Evolutionary conservation across 2,113 vertebrate genomes (phyloP).

Genomic region (Cyprichromis sp.): DNA sequence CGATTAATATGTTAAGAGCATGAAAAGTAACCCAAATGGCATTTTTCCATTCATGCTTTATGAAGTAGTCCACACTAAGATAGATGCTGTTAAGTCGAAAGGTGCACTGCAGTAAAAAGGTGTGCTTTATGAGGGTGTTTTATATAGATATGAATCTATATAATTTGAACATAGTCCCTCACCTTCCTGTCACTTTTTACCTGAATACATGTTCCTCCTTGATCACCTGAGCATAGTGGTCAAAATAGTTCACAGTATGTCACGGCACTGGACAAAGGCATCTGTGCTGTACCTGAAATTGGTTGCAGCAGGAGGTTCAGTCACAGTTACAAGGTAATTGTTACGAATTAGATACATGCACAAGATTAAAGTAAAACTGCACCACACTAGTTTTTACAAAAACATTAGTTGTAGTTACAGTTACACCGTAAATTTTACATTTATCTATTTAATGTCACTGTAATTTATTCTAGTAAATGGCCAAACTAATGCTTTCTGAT

Average conservation of each 20-base stretch:
- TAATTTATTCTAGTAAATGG: not conserved
- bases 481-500: not conserved
- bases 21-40: slow-evolving; percentile 66
- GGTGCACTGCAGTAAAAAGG: slow-evolving; percentile 41
- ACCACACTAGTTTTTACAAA: not conserved
- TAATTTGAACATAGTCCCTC: slow-evolving; percentile 53
- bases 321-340: not conserved
- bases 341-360: not conserved
- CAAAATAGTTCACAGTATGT: slow-evolving; percentile 23
- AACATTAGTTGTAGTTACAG: not conserved
- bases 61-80: slow-evolving; percentile 62
- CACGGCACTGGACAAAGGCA: not conserved
- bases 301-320: not conserved
- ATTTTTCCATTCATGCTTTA: slow-evolving; percentile 65
- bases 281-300: not conserved
- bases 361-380: not conserved
- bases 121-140: slow-evolving; percentile 57
- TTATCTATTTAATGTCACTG: not conserved
- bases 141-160: slow-evolving; percentile 62
- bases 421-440: not conserved
- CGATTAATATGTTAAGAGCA: slow-evolving; percentile 75
- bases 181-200: slow-evolving; percentile 50
- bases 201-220: slow-evolving; percentile 16
- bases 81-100: slow-evolving; percentile 51
- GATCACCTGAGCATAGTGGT: slow-evolving; percentile 2